Percentiles rank a stretch among this genome's conserved stretches.
These are phyloP conservation scores for Syncerus caffer DNA, from an alignment of 2,797 vertebrate genomes.

Conservation along the genomic window DNA sequence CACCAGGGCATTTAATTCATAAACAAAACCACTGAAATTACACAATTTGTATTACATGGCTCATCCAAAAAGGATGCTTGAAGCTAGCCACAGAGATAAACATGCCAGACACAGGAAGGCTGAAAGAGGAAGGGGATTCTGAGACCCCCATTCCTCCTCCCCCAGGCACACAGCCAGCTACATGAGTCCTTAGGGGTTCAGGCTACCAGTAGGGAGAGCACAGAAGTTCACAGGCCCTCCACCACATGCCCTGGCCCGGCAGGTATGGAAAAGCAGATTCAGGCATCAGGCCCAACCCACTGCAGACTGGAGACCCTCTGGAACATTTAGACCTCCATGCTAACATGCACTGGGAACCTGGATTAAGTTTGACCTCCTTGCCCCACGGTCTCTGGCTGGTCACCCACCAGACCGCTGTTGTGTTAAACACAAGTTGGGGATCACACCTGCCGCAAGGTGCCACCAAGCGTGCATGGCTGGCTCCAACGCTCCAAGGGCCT, in stretches of 20 bases:
- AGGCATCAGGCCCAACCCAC: not conserved
- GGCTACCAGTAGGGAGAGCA: not conserved
- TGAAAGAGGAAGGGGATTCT: not conserved
- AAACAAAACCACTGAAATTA: not conserved
- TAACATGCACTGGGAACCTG: not conserved
- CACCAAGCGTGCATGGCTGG: not conserved
- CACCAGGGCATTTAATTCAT: not conserved
- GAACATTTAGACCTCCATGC: not conserved
- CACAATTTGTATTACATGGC: not conserved
- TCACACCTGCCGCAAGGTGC: not conserved
- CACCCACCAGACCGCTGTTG: not conserved
- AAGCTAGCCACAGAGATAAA: not conserved
- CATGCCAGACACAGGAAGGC: not conserved
- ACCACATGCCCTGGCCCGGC: not conserved
- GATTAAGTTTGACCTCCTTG: not conserved
- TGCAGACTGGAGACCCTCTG: not conserved
- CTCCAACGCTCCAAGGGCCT: not conserved
- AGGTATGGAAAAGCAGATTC: not conserved
- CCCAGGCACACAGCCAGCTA: not conserved
- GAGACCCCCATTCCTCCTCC: rapidly evolving
- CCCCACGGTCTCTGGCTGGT: not conserved
- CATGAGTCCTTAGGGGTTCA: rapidly evolving
- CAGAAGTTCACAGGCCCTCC: not conserved
- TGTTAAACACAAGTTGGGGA: not conserved
- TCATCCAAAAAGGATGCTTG: not conserved